These are phyloP conservation scores for Malurus leucopterus DNA, from an alignment of 2,797 vertebrate genomes.

Conservation along the genomic window DNA sequence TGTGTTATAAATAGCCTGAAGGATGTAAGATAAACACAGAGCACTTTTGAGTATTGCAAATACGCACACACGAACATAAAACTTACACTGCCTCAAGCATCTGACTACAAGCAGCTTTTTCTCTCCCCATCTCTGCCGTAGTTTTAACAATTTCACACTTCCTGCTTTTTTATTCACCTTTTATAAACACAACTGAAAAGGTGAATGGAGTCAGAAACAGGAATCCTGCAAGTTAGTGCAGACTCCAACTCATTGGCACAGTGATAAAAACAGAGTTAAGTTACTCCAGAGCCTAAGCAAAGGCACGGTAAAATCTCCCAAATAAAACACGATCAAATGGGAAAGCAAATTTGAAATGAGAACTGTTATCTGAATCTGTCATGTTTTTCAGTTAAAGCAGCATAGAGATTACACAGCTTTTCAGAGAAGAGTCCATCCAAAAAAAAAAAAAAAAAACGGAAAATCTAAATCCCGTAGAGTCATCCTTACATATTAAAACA, in stretches of 20 bases:
- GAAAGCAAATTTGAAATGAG: not conserved
- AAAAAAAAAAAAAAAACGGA: not conserved
- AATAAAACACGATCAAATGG: not conserved
- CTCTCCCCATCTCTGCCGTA: fast-evolving
- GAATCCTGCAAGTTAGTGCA: not conserved
- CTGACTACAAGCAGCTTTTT: not conserved
- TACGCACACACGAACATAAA: not conserved
- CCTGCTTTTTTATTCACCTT: not conserved
- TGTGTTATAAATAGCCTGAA: not conserved
- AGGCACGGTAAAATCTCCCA: not conserved
- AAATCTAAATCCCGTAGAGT: not conserved
- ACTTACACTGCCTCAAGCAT: not conserved
- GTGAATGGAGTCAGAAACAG: not conserved
- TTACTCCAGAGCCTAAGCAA: not conserved
- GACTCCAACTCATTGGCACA: not conserved
- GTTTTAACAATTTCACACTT: not conserved
- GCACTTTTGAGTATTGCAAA: not conserved
- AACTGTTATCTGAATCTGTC: not conserved
- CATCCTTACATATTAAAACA: not conserved
- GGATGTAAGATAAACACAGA: not conserved
- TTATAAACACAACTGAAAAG: not conserved
- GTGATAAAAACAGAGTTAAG: not conserved
- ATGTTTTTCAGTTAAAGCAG: not conserved
- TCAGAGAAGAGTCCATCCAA: not conserved
- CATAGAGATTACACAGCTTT: not conserved